Evolutionary conservation across 1,140 invertebrate genomes (phyloP).

Genomic region (Drosophila kikkawai): DNA sequence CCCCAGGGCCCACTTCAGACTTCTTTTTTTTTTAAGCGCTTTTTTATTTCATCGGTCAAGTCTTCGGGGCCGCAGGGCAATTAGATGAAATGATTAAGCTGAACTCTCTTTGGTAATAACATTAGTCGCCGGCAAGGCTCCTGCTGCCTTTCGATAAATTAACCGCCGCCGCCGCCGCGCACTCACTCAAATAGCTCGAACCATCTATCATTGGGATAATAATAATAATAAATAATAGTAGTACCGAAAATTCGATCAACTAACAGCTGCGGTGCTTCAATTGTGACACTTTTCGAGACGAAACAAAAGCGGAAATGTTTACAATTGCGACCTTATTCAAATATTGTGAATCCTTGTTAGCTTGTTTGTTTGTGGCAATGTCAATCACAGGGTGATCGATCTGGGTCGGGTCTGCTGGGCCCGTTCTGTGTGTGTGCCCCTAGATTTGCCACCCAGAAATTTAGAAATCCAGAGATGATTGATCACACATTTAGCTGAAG

Average conservation of each 20-base stretch:
- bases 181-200: slow-evolving; percentile 73
- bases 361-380: slow-evolving; percentile 54
- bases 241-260: slow-evolving; percentile 51
- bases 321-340: slow-evolving; percentile 51
- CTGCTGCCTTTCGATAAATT: slow-evolving; percentile 62
- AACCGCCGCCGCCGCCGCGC: slow-evolving; percentile 60
- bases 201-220: slow-evolving; percentile 72
- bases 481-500: slow-evolving; percentile 36
- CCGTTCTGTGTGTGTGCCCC: slow-evolving; percentile 1
- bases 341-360: slow-evolving; percentile 56
- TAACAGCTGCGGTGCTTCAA: slow-evolving; percentile 59
- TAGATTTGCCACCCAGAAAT: slow-evolving; percentile 37
- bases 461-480: slow-evolving; percentile 32
- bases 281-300: slow-evolving; percentile 53
- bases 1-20: slow-evolving; percentile 71
- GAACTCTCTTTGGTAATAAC: slow-evolving; percentile 73
- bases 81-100: slow-evolving; percentile 84
- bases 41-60: slow-evolving; percentile 69
- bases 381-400: slow-evolving; percentile 59
- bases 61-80: slow-evolving; percentile 62
- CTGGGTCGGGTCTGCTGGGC: slow-evolving; percentile 23
- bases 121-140: slow-evolving; percentile 48
- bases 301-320: slow-evolving; percentile 50
- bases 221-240: slow-evolving; percentile 2
- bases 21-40: slow-evolving; percentile 69